Percentiles rank a stretch among this genome's conserved stretches.
Conservation (phyloP, 2,888 invertebrate genomes). For the Hirtodrosophila confusa region DNA sequence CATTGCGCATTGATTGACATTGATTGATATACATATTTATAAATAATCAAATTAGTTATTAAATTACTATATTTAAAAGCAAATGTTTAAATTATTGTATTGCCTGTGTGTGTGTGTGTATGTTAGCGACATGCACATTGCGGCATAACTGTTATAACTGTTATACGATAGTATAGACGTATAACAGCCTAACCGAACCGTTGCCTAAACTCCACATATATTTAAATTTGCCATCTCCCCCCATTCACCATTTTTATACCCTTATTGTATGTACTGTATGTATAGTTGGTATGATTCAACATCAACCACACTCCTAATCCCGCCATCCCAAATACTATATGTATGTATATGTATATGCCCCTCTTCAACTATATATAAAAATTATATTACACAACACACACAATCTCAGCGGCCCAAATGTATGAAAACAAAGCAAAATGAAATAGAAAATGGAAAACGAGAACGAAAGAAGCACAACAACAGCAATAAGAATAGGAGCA, state of each 20-base stretch:
- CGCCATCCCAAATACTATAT: constrained; percentile 9
- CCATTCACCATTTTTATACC: too few species aligned
- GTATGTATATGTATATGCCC: constrained; percentile 2
- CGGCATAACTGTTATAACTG: constrained; percentile 10
- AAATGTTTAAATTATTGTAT: constrained; percentile 9
- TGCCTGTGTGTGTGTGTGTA: constrained; percentile 29
- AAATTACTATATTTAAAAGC: constrained; percentile 26
- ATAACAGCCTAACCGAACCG: constrained; percentile 34
- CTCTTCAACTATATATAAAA: constrained; percentile 2
- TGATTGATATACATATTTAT: constrained; percentile 28
- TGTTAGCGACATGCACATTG: background rate
- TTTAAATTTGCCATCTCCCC: too few species aligned
- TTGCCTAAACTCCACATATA: constrained; percentile 30
- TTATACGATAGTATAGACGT: constrained; percentile 22
- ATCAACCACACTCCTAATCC: constrained; percentile 8
- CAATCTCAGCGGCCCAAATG: constrained; percentile 10
- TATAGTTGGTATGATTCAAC: constrained; percentile 24
- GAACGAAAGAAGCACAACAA: constrained; percentile 4
- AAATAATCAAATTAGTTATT: constrained; percentile 17
- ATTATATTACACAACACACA: constrained; percentile 13
- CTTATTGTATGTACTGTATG: constrained; percentile 18
- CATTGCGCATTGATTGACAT: constrained; percentile 38
- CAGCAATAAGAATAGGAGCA: background rate
- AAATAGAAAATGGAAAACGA: background rate
- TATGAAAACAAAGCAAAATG: constrained; percentile 17